These are phyloP conservation scores for Scaptomyza reducta DNA, from an alignment of 2,888 invertebrate genomes.

Conservation along the genomic window DNA sequence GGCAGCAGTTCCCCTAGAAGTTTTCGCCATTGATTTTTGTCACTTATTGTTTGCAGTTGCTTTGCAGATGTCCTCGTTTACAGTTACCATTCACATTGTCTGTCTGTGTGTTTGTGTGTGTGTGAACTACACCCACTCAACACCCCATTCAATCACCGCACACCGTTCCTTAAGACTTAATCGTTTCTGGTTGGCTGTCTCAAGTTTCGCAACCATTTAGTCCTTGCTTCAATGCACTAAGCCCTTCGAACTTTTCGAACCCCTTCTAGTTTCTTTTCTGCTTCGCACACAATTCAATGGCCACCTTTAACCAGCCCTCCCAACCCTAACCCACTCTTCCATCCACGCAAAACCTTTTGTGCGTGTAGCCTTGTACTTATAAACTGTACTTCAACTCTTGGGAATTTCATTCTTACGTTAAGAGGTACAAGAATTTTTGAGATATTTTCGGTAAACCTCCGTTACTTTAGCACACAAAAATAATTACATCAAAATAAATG, in stretches of 20 bases:
- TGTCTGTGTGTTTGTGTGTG: constrained; percentile 1
- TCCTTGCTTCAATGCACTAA: constrained; percentile 19
- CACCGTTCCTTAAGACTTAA: constrained; percentile 33
- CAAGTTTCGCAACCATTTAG: constrained; percentile 25
- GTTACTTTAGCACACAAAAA: neutral
- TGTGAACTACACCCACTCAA: neutral
- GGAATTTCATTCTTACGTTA: neutral
- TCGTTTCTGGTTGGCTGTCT: constrained; percentile 40
- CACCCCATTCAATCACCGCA: neutral
- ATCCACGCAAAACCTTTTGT: neutral
- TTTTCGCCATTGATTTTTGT: constrained; percentile 67
- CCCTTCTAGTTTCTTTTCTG: constrained; percentile 5
- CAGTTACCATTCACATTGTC: constrained; percentile 14
- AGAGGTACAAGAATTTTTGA: neutral
- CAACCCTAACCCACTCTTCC: neutral
- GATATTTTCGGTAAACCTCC: neutral
- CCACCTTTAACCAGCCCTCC: neutral
- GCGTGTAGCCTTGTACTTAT: constrained; percentile 8
- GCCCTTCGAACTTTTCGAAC: constrained; percentile 7
- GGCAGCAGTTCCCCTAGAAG: constrained; percentile 44
- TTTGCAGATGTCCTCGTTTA: constrained; percentile 29
- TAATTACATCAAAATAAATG: neutral
- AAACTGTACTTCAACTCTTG: constrained; percentile 6
- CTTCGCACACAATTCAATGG: constrained; percentile 17
- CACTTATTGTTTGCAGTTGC: constrained; percentile 57